phyloP scores from a whole-genome alignment of 2,888 invertebrate species.

The Drosophila acutilabella region DNA sequence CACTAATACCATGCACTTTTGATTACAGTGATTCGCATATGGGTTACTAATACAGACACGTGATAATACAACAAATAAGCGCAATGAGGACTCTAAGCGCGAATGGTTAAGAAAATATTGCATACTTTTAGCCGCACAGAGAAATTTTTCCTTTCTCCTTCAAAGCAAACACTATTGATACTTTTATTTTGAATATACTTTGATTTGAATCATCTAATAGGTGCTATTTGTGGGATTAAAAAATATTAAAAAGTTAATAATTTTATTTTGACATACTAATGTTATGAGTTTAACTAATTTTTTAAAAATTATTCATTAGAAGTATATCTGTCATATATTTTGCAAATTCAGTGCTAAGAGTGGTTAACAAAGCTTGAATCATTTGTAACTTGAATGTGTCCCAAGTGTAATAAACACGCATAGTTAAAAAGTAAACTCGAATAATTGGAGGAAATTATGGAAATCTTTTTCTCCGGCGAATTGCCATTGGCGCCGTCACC shows the following conservation, averaged over 20 bases:
- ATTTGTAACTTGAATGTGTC: background rate
- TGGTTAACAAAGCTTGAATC: background rate
- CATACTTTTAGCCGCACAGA: background rate
- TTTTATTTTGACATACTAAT: constrained; percentile 89
- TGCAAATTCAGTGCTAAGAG: too few relatives aligned
- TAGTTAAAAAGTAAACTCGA: constrained; percentile 20
- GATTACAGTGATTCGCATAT: background rate
- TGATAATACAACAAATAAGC: background rate
- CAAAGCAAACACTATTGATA: too few relatives aligned
- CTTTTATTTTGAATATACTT: too few relatives aligned
- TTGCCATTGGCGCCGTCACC: constrained; percentile 33
- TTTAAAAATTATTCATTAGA: constrained; percentile 86
- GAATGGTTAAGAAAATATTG: background rate
- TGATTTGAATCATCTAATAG: constrained; percentile 87
- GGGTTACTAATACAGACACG: background rate
- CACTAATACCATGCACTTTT: background rate
- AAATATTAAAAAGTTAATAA: constrained; percentile 87
- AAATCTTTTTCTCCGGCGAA: constrained; percentile 23
- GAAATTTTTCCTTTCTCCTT: background rate
- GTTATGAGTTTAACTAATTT: constrained; percentile 87
- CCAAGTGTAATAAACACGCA: constrained; percentile 2
- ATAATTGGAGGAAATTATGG: constrained; percentile 39
- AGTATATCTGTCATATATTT: too few relatives aligned
- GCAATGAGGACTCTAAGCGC: background rate
- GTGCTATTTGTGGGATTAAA: constrained; percentile 90